phyloP scores from a whole-genome alignment of 2,797 vertebrate species.

The Chromobotia macracanthus region DNA sequence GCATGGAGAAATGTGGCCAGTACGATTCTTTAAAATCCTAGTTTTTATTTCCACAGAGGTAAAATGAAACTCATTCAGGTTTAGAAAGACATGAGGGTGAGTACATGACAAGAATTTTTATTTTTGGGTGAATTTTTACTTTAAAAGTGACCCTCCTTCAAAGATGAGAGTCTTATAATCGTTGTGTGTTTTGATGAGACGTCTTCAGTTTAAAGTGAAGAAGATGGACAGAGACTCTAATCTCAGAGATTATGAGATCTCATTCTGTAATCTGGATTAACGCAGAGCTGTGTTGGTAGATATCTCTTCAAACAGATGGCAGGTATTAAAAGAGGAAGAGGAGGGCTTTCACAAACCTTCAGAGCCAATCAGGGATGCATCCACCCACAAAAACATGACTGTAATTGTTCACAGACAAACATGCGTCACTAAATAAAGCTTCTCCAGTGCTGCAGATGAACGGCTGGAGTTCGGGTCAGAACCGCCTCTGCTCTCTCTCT shows the following conservation, averaged over 20 bases:
- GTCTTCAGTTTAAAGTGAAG: too few relatives aligned
- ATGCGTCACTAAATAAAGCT: slow-evolving; percentile 32
- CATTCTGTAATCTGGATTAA: slow-evolving; percentile 32
- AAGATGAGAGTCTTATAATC: not conserved
- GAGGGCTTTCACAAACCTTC: slow-evolving; percentile 29
- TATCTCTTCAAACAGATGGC: slow-evolving; percentile 49
- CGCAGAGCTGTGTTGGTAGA: too few relatives aligned
- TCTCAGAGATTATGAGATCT: slow-evolving; percentile 26
- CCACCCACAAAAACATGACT: slow-evolving; percentile 66
- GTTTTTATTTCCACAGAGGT: too few relatives aligned
- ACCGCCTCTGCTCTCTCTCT: slow-evolving; percentile 14
- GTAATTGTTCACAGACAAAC: slow-evolving; percentile 22
- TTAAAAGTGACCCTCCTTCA: not conserved
- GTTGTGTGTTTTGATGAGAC: too few relatives aligned
- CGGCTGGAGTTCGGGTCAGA: slow-evolving; percentile 12
- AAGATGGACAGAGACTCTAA: not conserved
- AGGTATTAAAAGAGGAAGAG: too few relatives aligned
- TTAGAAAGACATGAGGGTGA: too few relatives aligned
- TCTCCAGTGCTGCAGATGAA: slow-evolving; percentile 10
- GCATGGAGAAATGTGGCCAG: too few relatives aligned
- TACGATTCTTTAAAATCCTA: too few relatives aligned
- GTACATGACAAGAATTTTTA: too few relatives aligned
- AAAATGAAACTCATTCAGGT: too few relatives aligned
- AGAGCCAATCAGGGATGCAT: slow-evolving; percentile 38
- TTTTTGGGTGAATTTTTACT: too few relatives aligned